Percentiles rank a stretch among this genome's conserved stretches.
These are phyloP conservation scores for Ranitomeya imitator DNA, from an alignment of 2,113 vertebrate genomes.

Conservation along the genomic window DNA sequence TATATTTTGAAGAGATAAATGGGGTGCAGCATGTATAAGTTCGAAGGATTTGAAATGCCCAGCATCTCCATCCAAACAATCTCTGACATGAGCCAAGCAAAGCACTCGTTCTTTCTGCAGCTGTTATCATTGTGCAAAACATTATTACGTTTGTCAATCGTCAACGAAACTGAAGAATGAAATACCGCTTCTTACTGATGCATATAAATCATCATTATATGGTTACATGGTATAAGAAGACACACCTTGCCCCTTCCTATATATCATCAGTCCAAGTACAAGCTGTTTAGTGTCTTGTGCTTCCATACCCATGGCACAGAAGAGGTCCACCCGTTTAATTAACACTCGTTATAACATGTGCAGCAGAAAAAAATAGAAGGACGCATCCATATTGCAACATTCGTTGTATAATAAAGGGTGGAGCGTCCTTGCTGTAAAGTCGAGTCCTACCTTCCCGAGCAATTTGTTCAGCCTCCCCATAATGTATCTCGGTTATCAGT, in stretches of 20 bases:
- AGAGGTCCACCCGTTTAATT: conserved; percentile 59
- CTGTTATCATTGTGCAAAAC: conserved; percentile 16
- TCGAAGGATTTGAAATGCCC: too few relatives aligned
- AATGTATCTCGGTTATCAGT: conserved; percentile 45
- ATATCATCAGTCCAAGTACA: background rate
- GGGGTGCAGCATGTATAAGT: too few relatives aligned
- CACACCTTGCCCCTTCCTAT: background rate
- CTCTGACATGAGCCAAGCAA: conserved; percentile 12
- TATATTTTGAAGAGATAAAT: too few relatives aligned
- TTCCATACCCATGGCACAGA: conserved; percentile 61
- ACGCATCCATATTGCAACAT: conserved; percentile 65
- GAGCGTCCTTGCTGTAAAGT: conserved; percentile 61
- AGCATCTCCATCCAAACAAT: background rate
- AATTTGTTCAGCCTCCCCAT: conserved; percentile 70
- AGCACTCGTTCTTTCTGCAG: conserved; percentile 25
- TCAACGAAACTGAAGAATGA: background rate
- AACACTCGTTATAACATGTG: conserved; percentile 59
- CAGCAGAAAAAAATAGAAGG: conserved; percentile 62
- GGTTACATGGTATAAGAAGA: conserved; percentile 16
- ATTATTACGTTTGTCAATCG: conserved; percentile 39
- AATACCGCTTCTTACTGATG: background rate
- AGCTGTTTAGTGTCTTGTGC: background rate
- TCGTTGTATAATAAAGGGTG: conserved; percentile 38
- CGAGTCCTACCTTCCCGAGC: conserved; percentile 69
- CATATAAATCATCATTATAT: conserved; percentile 38